Base-by-base conservation (phyloP, 30 jellyfish, hydroid and myxozoan species). In the Aurelia aurita region DNA sequence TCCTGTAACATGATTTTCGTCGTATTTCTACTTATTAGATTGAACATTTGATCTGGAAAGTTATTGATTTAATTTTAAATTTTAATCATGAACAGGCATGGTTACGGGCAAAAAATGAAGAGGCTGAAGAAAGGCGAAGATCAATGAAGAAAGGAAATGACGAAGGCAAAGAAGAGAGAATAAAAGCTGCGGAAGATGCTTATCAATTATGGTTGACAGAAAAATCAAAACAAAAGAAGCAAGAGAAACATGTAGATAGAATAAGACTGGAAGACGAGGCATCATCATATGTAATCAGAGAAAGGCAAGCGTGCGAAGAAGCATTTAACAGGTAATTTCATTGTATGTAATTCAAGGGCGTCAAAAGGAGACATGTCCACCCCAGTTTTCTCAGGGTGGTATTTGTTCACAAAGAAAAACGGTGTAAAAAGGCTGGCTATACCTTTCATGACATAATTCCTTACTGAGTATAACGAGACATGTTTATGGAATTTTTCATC, bases 221-320 rank as follows among this genome's bases (percentile, higher is more conserved):
- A 18, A 94, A 94, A 67, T 89, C 87, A 44, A 82, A 74, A 26
- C 97, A 85, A 49, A 79, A 47, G 82, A 88, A 89, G 67, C 90
- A 84, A 23, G 97, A 94, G 86, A 84, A 44, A 22, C 64, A 61
- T 28, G 11, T 89, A 73, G 97, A 89, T 34, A 78, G 59, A 69
- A 25, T 59, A 27, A 79, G 87, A 64, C 77, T 88, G 23, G 97
- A 82, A 44, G 99, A 94, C 13, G 97, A 94, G 53, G 99, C 97
- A 10, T 77, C 96, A 8, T 59, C 90, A 15, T 94, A 68, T 63
- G 91, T 88, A 2, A 89, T 88, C 18, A 84, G 97, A 70, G 97
- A 94, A 76, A 65, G 96, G 76, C 87, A 79, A 29, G 65, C 80
- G 15, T 94, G 99, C 69, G 97, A 94, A 20, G 96, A 89, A 81